A percentile compares a stretch with the other conserved stretches of the same genome.
phyloP scores from a whole-genome alignment of 2,113 vertebrate genomes.

The Protobothrops mucrosquamatus region DNA sequence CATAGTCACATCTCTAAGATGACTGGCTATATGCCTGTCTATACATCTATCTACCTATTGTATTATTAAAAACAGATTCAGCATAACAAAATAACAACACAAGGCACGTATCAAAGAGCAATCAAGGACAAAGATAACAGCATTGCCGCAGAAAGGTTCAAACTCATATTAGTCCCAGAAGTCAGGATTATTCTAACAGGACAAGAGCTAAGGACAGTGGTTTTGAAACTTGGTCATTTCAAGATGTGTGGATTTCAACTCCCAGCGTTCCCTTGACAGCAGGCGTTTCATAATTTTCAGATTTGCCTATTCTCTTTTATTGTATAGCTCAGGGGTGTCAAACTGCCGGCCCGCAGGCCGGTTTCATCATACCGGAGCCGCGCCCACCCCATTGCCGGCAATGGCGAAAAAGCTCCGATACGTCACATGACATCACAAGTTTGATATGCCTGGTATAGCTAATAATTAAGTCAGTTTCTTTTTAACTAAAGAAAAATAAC shows the following conservation, averaged over 20 bases:
- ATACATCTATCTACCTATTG: background rate
- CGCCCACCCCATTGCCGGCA: no score
- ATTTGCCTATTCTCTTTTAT: slow-evolving; percentile 4
- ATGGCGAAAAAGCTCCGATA: no score
- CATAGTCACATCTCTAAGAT: background rate
- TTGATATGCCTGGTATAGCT: background rate
- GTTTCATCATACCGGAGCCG: no score
- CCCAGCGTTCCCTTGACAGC: background rate
- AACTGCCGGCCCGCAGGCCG: no score
- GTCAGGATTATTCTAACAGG: background rate
- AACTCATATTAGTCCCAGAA: background rate
- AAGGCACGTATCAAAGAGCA: background rate
- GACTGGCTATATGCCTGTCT: background rate
- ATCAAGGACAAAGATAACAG: background rate
- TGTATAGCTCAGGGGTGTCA: background rate
- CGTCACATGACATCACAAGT: no score
- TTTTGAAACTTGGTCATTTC: background rate
- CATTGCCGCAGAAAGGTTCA: background rate
- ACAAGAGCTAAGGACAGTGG: background rate
- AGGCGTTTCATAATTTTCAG: background rate
- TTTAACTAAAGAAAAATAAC: slow-evolving; percentile 42
- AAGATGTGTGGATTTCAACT: background rate
- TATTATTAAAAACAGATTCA: background rate
- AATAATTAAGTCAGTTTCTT: slow-evolving; percentile 39
- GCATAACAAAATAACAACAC: background rate